Conservation (phyloP, 2,113 vertebrate genomes). For the Pangasianodon hypophthalmus region DNA sequence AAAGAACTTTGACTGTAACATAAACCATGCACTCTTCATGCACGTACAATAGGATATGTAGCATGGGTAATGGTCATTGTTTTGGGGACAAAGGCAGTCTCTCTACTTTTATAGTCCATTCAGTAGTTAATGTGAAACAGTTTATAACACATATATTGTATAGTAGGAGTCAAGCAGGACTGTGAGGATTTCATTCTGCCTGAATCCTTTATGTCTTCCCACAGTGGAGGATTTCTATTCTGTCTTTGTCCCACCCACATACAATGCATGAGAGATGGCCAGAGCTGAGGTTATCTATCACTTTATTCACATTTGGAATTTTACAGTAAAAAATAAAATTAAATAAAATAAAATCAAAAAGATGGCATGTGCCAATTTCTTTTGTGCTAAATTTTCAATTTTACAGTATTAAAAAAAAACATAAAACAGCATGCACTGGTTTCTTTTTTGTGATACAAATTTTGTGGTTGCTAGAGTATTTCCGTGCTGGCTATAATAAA, state of each 20-base stretch:
- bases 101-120: not conserved
- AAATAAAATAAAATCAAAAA: not conserved
- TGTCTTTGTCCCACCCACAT: slow-evolving; percentile 40
- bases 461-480: not conserved
- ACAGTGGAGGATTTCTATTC: slow-evolving; percentile 35
- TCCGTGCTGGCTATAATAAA: not conserved
- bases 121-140: slow-evolving; percentile 11
- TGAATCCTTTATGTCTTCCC: not conserved
- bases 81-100: not conserved
- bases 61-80: not conserved
- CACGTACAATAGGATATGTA: slow-evolving; percentile 3
- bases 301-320: not conserved
- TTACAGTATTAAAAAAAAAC: too few species aligned
- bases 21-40: not conserved
- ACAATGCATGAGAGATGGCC: slow-evolving; percentile 9
- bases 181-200: not conserved
- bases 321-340: not conserved
- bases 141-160: slow-evolving; percentile 26
- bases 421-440: too few species aligned
- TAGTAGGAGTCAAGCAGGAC: slow-evolving; percentile 23
- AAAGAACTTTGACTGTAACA: not conserved
- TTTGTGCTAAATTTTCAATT: not conserved
- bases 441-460: not conserved
- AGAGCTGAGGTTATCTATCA: not conserved
- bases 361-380: not conserved